Evolutionary conservation across 1,140 invertebrate species (phyloP).

Genomic region (Muscidifurax raptorellus): DNA sequence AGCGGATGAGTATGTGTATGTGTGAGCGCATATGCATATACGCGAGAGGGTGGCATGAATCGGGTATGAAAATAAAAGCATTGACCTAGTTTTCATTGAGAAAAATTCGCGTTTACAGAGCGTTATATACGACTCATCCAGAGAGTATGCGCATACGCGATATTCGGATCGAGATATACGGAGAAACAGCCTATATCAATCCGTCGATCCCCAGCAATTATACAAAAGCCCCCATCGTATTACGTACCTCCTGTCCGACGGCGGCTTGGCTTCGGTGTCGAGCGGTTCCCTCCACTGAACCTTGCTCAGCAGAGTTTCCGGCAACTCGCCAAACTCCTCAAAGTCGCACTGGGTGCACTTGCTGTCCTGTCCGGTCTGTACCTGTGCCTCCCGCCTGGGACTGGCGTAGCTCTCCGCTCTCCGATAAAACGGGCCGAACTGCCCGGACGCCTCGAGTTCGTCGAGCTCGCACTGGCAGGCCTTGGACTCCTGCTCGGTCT

Average conservation of each 20-base stretch:
- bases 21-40: background rate
- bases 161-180: too few species aligned
- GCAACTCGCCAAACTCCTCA: conserved; percentile 48
- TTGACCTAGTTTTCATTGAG: background rate
- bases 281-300: background rate
- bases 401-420: conserved; percentile 46
- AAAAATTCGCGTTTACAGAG: too few species aligned
- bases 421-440: conserved; percentile 13
- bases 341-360: conserved; percentile 65
- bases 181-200: too few species aligned
- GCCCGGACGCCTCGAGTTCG: conserved; percentile 9
- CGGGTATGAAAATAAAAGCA: background rate
- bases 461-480: conserved; percentile 62
- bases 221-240: too few species aligned
- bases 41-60: background rate
- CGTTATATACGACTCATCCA: too few species aligned
- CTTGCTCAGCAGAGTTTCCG: background rate
- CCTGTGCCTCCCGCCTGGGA: conserved; percentile 63
- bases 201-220: too few species aligned
- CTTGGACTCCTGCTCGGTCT: conserved; percentile 67
- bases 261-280: background rate
- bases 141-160: too few species aligned
- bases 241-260: background rate
- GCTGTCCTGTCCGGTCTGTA: conserved; percentile 68
- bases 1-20: background rate